Evolutionary conservation across 2,888 invertebrate genomes (phyloP), one percentile per base, ranked within the genome.

Genomic region (Leptinotarsa peninsularis): DNA sequence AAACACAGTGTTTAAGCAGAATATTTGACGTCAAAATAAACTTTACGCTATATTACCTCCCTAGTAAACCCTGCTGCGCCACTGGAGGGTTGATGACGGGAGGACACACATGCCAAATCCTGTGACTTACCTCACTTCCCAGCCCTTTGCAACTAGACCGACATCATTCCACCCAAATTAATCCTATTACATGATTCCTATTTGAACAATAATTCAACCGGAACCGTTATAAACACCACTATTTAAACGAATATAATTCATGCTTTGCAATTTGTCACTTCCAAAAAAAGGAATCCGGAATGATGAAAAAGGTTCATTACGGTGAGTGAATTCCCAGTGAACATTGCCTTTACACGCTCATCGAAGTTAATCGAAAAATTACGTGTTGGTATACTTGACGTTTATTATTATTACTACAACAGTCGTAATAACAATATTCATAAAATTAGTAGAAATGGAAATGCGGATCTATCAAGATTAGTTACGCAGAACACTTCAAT

Each of bases 201-300:
- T 85, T 85, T 85, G 83, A 81, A 81, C 84, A 82, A 85, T 85
- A 84, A 84, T 83, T 84, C 84, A 84, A 81, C 81, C 82, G 82
- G 81, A 82, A 85, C 84, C 83, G 85, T 85, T 85, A 85, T 85
- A 84, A 85, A 85, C 84, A 85, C 83, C 83, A 84, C 85, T 84
- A 84, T 83, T 84, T 85, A 85, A 84, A 83, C 83, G 83, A 81
- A 83, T 83, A 83, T 84, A 83, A 83, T 83, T 84, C 83, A 84
- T 83, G 81, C 78, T 76, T 74, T 74, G 82, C 83, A 82, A 83
- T 84, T 84, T 84, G 83, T 84, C 84, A 84, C 78, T 81, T 77
- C 76, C 74, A 76, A 77, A 81, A 82, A 82, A 83, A 72, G 60
- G 70, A 70, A 56, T 58, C 49, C 43, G 49, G 63, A 15, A 33